phyloP scores from a whole-genome alignment of 1,140 invertebrate genomes.

The Bombus terrestris region DNA sequence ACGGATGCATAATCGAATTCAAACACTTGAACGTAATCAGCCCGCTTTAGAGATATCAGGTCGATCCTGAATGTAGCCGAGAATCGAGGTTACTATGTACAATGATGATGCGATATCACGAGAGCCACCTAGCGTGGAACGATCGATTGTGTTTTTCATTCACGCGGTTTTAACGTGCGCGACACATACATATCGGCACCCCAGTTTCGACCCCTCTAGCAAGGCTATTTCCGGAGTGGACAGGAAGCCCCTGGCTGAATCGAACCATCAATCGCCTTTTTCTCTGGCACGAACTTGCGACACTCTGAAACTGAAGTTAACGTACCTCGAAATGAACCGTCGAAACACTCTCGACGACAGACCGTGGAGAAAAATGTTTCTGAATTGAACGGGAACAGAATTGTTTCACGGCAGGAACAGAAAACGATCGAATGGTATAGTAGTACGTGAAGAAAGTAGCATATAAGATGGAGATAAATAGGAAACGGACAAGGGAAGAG shows the following conservation, averaged over 20 bases:
- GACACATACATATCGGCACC: neutral
- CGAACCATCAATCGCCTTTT: slow-evolving; percentile 6
- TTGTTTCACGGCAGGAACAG: neutral
- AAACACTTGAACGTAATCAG: slow-evolving; percentile 58
- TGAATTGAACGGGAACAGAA: neutral
- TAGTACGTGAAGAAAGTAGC: neutral
- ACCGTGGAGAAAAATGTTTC: neutral
- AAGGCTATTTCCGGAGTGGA: slow-evolving; percentile 1
- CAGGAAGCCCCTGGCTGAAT: neutral
- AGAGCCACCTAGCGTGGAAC: slow-evolving; percentile 57
- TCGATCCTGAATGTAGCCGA: slow-evolving; percentile 33
- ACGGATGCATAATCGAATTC: slow-evolving; percentile 28
- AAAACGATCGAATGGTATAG: neutral
- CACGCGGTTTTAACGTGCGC: slow-evolving; percentile 58
- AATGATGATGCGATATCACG: slow-evolving; percentile 50
- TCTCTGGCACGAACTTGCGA: neutral
- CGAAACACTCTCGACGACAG: neutral
- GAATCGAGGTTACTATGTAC: slow-evolving; percentile 54
- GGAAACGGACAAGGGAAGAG: slow-evolving; percentile 5
- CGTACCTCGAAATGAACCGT: neutral
- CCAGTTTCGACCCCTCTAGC: slow-evolving; percentile 13
- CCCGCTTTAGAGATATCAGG: slow-evolving; percentile 28
- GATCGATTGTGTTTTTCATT: slow-evolving; percentile 78
- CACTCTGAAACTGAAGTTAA: slow-evolving; percentile 12
- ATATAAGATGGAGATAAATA: neutral